Base-by-base conservation (phyloP, 2,797 vertebrate species). In the Lagocephalus sceleratus region DNA sequence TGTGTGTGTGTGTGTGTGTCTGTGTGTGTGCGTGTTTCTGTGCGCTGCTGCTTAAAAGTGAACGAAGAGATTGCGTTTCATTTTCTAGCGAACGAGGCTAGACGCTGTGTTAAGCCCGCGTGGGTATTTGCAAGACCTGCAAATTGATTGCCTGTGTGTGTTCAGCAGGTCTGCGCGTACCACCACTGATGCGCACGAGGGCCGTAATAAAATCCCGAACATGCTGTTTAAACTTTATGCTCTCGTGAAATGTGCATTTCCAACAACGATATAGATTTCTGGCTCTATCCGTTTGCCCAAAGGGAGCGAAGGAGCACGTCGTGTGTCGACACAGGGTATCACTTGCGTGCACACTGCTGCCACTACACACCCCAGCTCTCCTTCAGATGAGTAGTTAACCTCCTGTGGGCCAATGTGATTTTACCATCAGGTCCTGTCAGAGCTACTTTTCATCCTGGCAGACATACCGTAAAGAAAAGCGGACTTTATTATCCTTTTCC, bases 351-450 rank as follows among this genome's bases (percentile, higher is more conserved):
- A 17, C 47, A n/a, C 57, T 53, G 5, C 45, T 39, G 48, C 60
- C 32, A 40, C 20, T 26, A 71, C 62, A 69, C 69, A 53, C 70
- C 52, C 56, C 21, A n/a, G 38, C 39, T 66, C 58, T 60, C 60
- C 54, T 56, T 43, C 44, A 64, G 55, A 75, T 75, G 76, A 84
- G 59, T 70, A 84, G 78, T 75, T 73, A 79, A 69, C 66, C 65
- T 75, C 70, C 71, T 58, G 62, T 1, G 35, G 66, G 71, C 22
- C 26, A 69, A 66, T 79, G 78, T 84, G 78, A 85, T 82, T 84
- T 87, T 76, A 54, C 71, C 79, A 84, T 85, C 76, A 83, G 66
- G 61, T 55, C 61, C 58, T 63, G 75, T 73, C 69, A 62, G 63
- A 63, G 62, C 41, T 26, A 52, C 63, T 66, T 71, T 73, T 64